phyloP scores from a whole-genome alignment of 2,113 vertebrate species.

The Chionodraco myersi region DNA sequence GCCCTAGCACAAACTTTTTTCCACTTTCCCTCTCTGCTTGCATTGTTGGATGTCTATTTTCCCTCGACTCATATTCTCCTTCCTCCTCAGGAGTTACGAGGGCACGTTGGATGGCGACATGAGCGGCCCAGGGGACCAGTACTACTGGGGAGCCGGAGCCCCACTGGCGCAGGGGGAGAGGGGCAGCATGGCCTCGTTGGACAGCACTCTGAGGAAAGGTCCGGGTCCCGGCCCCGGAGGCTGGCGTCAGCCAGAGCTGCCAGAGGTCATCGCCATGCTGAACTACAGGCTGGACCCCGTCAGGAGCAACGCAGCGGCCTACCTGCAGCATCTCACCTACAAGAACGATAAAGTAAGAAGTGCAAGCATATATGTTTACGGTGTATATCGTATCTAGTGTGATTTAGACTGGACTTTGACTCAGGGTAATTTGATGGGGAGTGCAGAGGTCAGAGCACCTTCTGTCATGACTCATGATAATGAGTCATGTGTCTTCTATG shows the following conservation, averaged over 20 bases:
- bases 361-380: accelerated
- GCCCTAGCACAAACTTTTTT: not conserved
- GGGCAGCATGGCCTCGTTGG: conserved; percentile 94
- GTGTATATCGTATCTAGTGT: not conserved
- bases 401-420: not conserved
- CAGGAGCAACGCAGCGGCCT: conserved; percentile 94
- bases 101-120: conserved; percentile 92
- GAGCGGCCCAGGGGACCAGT: conserved; percentile 85
- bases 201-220: conserved; percentile 91
- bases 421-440: not conserved
- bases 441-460: not conserved
- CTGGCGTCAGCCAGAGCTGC: conserved; percentile 96
- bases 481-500: not conserved
- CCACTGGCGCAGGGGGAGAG: conserved; percentile 92
- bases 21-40: not conserved
- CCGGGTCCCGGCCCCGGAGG: conserved; percentile 63
- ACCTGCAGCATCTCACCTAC: conserved; percentile 95
- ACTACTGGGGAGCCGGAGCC: conserved; percentile 87
- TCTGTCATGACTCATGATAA: not conserved
- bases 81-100: conserved; percentile 90
- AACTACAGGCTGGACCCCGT: conserved; percentile 94
- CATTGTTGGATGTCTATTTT: not conserved
- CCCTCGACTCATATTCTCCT: not conserved
- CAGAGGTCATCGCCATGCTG: conserved; percentile 96
- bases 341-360: conserved; percentile 91